Evolutionary conservation across 2,888 invertebrate genomes (phyloP).

Genomic region (Trissoscelio sp.): DNA sequence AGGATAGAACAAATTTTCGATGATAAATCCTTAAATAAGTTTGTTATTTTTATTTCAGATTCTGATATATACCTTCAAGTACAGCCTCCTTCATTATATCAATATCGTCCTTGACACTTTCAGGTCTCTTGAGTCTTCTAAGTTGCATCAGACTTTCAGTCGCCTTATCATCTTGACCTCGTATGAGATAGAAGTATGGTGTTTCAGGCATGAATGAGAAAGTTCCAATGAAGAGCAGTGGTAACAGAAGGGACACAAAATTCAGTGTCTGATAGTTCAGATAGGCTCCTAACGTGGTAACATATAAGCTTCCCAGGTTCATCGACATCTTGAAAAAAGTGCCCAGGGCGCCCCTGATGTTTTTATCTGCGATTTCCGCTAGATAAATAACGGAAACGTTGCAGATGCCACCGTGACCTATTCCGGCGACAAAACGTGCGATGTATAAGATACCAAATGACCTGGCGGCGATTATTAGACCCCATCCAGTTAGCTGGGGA

Average conservation of each 20-base stretch:
- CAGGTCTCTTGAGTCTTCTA: constrained; percentile 82
- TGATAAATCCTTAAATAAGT: no score
- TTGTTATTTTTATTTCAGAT: no score
- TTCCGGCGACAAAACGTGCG: constrained; percentile 83
- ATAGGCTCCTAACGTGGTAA: constrained; percentile 82
- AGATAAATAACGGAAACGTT: constrained; percentile 85
- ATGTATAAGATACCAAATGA: constrained; percentile 75
- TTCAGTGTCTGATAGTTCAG: constrained; percentile 84
- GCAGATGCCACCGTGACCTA: constrained; percentile 83
- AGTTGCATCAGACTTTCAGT: constrained; percentile 85
- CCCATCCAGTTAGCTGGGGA: constrained; percentile 77
- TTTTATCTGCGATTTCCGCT: constrained; percentile 86
- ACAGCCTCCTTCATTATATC: constrained; percentile 85
- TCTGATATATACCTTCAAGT: constrained; percentile 84
- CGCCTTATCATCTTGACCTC: constrained; percentile 84
- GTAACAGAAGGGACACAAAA: constrained; percentile 84
- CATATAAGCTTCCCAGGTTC: constrained; percentile 81
- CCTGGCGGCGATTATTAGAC: constrained; percentile 75
- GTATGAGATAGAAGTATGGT: constrained; percentile 86
- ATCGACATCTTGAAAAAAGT: constrained; percentile 85
- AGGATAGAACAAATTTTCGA: no score
- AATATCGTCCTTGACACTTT: constrained; percentile 85
- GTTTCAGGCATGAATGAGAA: constrained; percentile 88
- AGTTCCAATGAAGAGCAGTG: constrained; percentile 85
- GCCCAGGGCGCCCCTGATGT: constrained; percentile 85